phyloP scores from a whole-genome alignment of 2,797 vertebrate genomes.

The Phylloscopus collybita region DNA sequence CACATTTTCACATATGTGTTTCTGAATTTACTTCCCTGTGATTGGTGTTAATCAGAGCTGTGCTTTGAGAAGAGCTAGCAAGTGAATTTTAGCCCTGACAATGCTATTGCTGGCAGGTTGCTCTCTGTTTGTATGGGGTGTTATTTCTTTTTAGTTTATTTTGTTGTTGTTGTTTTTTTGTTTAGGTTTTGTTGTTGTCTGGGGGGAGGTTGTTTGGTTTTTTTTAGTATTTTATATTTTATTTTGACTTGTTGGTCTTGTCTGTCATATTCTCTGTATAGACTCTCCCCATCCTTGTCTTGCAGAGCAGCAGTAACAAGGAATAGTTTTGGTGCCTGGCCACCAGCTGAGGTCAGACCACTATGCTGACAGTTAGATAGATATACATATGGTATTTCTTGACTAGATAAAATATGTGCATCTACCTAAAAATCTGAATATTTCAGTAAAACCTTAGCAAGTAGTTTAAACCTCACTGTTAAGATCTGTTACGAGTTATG shows the following conservation, averaged over 20 bases:
- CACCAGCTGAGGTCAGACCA: neutral
- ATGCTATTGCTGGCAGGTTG: neutral
- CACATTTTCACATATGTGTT: neutral
- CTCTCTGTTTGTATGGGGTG: neutral
- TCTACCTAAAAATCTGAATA: neutral
- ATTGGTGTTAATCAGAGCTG: neutral
- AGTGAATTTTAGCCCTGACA: neutral
- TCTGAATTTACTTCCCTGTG: neutral
- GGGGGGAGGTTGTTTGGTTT: neutral
- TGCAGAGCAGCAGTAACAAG: neutral
- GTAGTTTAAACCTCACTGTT: neutral
- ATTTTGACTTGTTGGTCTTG: neutral
- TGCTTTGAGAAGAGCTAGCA: neutral
- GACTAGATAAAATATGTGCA: neutral
- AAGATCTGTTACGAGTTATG: neutral
- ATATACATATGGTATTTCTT: neutral
- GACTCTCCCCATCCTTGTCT: rapidly evolving
- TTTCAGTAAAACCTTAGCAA: neutral
- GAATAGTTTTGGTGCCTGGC: neutral
- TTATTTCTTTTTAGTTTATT: neutral
- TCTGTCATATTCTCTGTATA: neutral
- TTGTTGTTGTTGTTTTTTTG: neutral
- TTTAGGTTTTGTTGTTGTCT: neutral
- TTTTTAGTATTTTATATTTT: neutral
- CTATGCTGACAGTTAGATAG: neutral